phyloP scores from a whole-genome alignment of 2,888 invertebrate species.

The Tenthredo livida region DNA sequence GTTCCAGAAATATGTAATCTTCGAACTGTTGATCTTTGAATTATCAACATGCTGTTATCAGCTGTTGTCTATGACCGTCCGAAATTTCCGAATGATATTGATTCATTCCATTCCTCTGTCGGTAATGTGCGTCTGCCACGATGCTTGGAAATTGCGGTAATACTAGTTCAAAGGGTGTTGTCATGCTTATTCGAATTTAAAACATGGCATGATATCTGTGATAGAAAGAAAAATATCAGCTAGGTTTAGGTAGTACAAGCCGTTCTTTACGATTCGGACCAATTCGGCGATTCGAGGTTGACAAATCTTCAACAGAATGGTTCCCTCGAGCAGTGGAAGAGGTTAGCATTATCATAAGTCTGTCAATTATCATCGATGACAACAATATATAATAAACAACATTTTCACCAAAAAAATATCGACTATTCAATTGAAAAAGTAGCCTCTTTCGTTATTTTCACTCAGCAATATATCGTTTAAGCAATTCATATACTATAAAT shows the following conservation, averaged over 20 bases:
- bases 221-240: not conserved
- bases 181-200: not conserved
- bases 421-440: not conserved
- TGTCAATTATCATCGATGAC: not conserved
- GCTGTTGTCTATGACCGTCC: not conserved
- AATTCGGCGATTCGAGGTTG: not conserved
- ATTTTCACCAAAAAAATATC: not conserved
- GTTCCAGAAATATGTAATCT: not conserved
- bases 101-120: not conserved
- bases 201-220: not conserved
- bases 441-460: not conserved
- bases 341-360: constrained; percentile 21
- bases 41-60: not conserved
- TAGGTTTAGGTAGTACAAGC: not conserved
- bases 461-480: not conserved
- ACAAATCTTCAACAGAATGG: not conserved
- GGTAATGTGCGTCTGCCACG: not conserved
- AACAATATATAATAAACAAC: not conserved
- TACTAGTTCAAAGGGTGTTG: not conserved
- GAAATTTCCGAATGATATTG: not conserved
- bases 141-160: not conserved
- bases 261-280: not conserved
- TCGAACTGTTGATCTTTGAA: too few relatives aligned
- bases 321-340: not conserved
- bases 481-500: not conserved